Base-by-base conservation (phyloP, 2,888 invertebrate species). In the Cremastinae sp. region DNA sequence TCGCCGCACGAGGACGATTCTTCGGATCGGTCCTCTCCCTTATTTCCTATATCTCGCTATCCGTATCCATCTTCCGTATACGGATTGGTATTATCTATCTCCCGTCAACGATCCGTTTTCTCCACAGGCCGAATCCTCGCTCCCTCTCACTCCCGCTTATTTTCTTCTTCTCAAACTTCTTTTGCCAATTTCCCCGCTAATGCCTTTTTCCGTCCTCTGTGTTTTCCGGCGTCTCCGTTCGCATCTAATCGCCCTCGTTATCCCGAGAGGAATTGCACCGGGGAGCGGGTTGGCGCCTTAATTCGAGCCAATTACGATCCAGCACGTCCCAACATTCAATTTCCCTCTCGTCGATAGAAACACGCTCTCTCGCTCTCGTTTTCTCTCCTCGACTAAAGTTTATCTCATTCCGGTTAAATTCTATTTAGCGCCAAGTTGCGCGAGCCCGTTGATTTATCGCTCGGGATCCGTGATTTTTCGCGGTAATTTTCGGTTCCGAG, bases 251-350 rank as follows among this genome's bases (percentile, higher is more conserved):
- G 84, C 76, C 84, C 82, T 84, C 82, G 82, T 84, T 85, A 83
- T 84, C 81, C 83, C 68, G 43, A 49, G 66, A 66, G 49, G 38
- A 49, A 56, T 47, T 12, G 4, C 18, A 8, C 41, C 45, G 34
- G 38, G 36, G 38, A 12, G 49, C 51, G 56, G 47, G 78, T 74
- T 73, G 76, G 77, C 75, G 78, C 79, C 81, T 82, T 82, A 83
- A 85, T 84, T 85, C 84, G 82, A 85, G 81, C 84, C 85, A 86
- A 86, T 86, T 86, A 86, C 82, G 82, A 69, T 66, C 28, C 28
- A 28, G 28, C 80, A 80, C 76, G 83, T 81, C 83, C 82, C 85
- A 79, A 84, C 81, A 86, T 85, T 86, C 81, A 86, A 85, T 86
- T 85, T 84, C 79, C 12, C 34, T 28, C 34, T 28, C 28, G 28